Base-by-base conservation (phyloP, 2,888 invertebrate genomes). In the Chloroclystis v-ata region DNA sequence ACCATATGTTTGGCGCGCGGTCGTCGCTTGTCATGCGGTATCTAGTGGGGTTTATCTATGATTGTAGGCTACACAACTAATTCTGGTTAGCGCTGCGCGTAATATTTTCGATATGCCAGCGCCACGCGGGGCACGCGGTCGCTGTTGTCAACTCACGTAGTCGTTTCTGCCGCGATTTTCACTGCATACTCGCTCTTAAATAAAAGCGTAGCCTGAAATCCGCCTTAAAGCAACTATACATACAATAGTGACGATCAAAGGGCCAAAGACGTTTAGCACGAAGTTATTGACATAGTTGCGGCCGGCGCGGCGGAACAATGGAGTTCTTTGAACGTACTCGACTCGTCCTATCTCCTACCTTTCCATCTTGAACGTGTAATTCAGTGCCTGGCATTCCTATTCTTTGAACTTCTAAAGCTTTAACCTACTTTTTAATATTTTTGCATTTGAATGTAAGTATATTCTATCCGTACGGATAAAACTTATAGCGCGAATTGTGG, bases 341-440 rank as follows among this genome's bases (percentile, higher is more conserved):
- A 10, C 12, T 13, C 37, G 20, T 37, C 29, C 12, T 32, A 32
- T 33, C 24, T 16, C 16, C 10, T 33, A 45, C 25, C 28, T 10
- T 24, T 11, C 10, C 33, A 33, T 33, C 35, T 35, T 35, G 28
- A 24, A 30, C 24, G 26, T 13, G 26, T 38, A 16, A 14, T 37
- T 37, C 20, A 26, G 30, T 38, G 37, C 6, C 24, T 24, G 25
- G 38, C 25, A 41, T 32, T 41, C 30, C 24, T 24, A 32, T 41
- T 30, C 30, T 41, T 13, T 24, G 6, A 10, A 33, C 20, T 20
- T 20, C 20, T 20, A 35, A 39, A 42, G 14, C 38, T 40, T 51
- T 46, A 47, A 45, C 55, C 48, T 51, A 43, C 37, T 54, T 43
- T 60, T 52, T 49, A 55, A 60, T 58, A 51, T 55, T 37, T 45